Percentiles rank a stretch among this genome's conserved stretches.
These are phyloP conservation scores for Sturnira hondurensis DNA, from an alignment of 2,113 vertebrate genomes.

Conservation along the genomic window DNA sequence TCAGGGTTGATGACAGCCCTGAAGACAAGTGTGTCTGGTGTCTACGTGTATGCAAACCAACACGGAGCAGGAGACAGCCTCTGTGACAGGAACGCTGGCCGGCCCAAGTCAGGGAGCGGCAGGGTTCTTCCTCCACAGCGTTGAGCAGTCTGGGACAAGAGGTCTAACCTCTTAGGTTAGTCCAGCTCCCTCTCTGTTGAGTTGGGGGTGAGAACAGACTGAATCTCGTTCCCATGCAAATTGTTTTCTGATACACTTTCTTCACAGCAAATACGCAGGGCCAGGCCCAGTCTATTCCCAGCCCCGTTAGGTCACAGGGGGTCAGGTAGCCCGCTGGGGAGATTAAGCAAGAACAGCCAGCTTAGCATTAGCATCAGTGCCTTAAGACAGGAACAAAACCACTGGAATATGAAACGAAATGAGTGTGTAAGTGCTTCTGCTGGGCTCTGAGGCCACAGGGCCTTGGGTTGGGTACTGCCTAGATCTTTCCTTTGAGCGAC, in stretches of 20 bases:
- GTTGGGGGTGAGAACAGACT: background rate
- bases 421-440: background rate
- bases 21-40: background rate
- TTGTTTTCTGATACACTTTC: background rate
- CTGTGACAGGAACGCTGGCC: background rate
- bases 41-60: accelerated
- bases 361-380: background rate
- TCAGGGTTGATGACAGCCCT: background rate
- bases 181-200: background rate
- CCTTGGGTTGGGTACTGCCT: background rate
- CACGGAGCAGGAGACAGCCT: background rate
- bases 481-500: background rate
- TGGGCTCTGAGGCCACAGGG: background rate
- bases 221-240: background rate
- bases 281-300: background rate
- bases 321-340: background rate
- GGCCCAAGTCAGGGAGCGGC: background rate
- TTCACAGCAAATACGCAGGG: background rate
- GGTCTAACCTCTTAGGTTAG: background rate
- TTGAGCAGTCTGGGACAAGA: background rate
- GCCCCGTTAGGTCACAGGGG: background rate
- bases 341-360: background rate
- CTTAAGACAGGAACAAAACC: background rate
- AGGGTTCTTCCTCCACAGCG: background rate
- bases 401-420: background rate